phyloP scores from a whole-genome alignment of 2,888 invertebrate species.

The Phalangium opilio region DNA sequence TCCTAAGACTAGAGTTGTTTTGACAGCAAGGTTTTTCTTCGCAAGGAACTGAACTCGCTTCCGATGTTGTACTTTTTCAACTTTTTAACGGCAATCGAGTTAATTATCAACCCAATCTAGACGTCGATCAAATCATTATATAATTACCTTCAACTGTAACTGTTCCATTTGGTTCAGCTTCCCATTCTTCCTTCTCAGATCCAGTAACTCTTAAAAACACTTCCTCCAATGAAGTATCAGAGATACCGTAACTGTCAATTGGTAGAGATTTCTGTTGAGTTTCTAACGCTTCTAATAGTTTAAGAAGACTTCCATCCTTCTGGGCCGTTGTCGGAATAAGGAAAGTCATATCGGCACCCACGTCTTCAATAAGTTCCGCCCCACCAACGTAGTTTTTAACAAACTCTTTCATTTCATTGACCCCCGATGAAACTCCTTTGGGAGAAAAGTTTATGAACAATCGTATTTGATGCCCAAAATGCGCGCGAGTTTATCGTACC shows the following conservation, averaged over 20 bases:
- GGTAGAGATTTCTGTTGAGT: conserved; percentile 28
- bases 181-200: conserved; percentile 3
- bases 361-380: conserved; percentile 32
- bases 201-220: conserved; percentile 23
- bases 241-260: conserved; percentile 40
- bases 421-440: conserved; percentile 19
- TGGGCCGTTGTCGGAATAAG: conserved; percentile 25
- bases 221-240: conserved; percentile 45
- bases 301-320: conserved; percentile 19
- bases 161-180: neutral
- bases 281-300: conserved; percentile 32
- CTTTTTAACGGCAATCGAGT: no score
- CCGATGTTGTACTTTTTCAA: no score
- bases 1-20: no score
- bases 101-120: no score
- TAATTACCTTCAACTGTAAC: no score
- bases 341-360: conserved; percentile 35
- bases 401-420: conserved; percentile 26
- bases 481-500: no score
- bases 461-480: no score
- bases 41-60: no score
- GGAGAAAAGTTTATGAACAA: no score
- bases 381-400: conserved; percentile 30
- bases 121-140: no score
- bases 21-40: no score